A percentile compares a stretch with the other conserved stretches of the same genome.
Conservation (phyloP, 2,888 invertebrate genomes). For the Lapara coniferarum region DNA sequence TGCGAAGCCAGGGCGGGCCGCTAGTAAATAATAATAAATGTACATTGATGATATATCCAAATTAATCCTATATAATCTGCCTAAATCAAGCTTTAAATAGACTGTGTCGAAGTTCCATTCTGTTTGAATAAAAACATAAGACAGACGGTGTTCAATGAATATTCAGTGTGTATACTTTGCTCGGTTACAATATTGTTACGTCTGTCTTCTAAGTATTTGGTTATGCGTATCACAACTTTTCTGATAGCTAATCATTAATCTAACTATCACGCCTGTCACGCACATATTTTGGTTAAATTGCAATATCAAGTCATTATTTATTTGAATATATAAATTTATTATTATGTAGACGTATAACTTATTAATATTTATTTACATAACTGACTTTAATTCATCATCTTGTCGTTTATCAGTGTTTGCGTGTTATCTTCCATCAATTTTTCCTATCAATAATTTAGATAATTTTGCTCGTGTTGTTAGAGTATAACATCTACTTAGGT, state of each 20-base stretch:
- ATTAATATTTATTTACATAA: slow-evolving; percentile 8
- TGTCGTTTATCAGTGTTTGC: slow-evolving; percentile 5
- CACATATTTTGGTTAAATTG: slow-evolving; percentile 28
- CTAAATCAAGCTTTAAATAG: too few species aligned
- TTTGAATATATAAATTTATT: slow-evolving; percentile 9
- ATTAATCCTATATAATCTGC: too few species aligned
- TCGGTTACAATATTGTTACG: slow-evolving; percentile 6
- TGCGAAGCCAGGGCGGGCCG: too few species aligned
- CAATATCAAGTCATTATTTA: slow-evolving; percentile 14
- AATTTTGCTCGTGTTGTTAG: neutral
- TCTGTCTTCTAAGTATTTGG: slow-evolving; percentile 17
- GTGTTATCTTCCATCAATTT: neutral
- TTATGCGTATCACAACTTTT: slow-evolving; percentile 23
- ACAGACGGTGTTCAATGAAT: slow-evolving; percentile 11
- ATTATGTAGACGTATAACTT: neutral
- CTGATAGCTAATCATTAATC: slow-evolving; percentile 17
- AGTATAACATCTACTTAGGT: neutral
- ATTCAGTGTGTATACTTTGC: slow-evolving; percentile 4
- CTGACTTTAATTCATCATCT: neutral
- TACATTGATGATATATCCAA: too few species aligned
- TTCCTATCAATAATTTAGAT: slow-evolving; percentile 1
- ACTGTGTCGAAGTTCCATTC: neutral
- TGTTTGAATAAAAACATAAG: slow-evolving; percentile 4
- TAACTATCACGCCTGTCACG: slow-evolving; percentile 29
- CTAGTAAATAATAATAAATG: too few species aligned